Percentiles rank a stretch among this genome's conserved stretches.
phyloP scores from a whole-genome alignment of 2,888 invertebrate genomes.

The Drosophila yooni region DNA sequence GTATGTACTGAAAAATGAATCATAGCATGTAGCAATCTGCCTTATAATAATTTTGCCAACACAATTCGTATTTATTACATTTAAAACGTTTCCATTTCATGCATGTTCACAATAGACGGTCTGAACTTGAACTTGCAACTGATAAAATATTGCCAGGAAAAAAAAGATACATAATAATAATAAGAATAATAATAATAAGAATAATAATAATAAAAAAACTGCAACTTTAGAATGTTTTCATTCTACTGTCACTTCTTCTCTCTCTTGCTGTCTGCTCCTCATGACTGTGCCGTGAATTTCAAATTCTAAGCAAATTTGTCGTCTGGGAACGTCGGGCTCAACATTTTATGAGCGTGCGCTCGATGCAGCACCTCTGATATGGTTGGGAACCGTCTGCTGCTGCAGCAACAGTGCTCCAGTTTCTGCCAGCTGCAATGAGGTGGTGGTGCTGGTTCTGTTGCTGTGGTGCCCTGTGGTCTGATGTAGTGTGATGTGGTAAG shows the following conservation, averaged over 20 bases:
- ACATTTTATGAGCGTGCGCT: conserved; percentile 79
- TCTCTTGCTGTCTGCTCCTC: conserved; percentile 12
- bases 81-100: conserved; percentile 61
- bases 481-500: not conserved
- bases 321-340: conserved; percentile 59
- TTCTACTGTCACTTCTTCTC: not conserved
- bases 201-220: conserved; percentile 6
- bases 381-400: conserved; percentile 67
- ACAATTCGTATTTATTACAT: conserved; percentile 12
- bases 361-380: conserved; percentile 70
- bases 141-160: conserved; percentile 47
- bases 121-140: conserved; percentile 76
- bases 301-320: conserved; percentile 81
- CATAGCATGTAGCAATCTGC: no score
- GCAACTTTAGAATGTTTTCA: conserved; percentile 16
- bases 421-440: not conserved
- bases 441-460: not conserved
- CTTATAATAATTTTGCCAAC: not conserved
- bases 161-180: conserved; percentile 13
- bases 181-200: conserved; percentile 3
- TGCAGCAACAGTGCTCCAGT: conserved; percentile 10
- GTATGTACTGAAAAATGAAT: no score
- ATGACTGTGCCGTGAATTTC: conserved; percentile 70
- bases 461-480: conserved; percentile 1
- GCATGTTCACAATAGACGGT: conserved; percentile 41